Conservation (phyloP, 2,888 invertebrate genomes). For the Merodon equestris region DNA sequence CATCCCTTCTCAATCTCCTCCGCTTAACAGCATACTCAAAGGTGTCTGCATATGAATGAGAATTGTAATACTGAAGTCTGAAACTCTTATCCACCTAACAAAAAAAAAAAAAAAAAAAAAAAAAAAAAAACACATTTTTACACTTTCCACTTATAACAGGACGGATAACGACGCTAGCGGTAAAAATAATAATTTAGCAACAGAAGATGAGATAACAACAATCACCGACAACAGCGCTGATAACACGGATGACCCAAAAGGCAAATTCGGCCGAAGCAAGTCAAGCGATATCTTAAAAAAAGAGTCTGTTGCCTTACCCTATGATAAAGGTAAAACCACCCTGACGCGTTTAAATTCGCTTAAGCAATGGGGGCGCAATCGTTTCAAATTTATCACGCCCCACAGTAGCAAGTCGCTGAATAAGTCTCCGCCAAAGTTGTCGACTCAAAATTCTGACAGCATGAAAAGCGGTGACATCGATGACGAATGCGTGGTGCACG, state of each 20-base stretch:
- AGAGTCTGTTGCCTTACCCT: slow-evolving; percentile 78
- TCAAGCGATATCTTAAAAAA: slow-evolving; percentile 88
- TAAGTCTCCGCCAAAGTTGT: slow-evolving; percentile 50
- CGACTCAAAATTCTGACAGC: slow-evolving; percentile 12
- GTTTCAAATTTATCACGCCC: slow-evolving; percentile 83
- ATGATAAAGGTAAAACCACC: slow-evolving; percentile 79
- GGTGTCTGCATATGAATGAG: slow-evolving; percentile 24
- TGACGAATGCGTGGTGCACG: slow-evolving; percentile 83
- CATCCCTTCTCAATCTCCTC: not conserved
- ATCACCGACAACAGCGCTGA: slow-evolving; percentile 8
- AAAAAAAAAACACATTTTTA: slow-evolving; percentile 48
- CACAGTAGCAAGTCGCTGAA: slow-evolving; percentile 31
- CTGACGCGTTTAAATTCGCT: slow-evolving; percentile 85
- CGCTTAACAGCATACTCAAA: not conserved
- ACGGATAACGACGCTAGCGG: slow-evolving; percentile 64
- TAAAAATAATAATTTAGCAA: slow-evolving; percentile 70
- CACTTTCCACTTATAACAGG: slow-evolving; percentile 71
- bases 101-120: no score
- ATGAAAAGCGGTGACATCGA: slow-evolving; percentile 79
- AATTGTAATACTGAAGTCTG: slow-evolving; percentile 63
- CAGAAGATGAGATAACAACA: slow-evolving; percentile 46
- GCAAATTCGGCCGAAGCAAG: slow-evolving; percentile 82
- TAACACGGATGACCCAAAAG: slow-evolving; percentile 66
- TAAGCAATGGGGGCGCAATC: slow-evolving; percentile 91
- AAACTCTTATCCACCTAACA: slow-evolving; percentile 38